Conservation (phyloP, 2,888 invertebrate species). For the Thereva nobilitata region DNA sequence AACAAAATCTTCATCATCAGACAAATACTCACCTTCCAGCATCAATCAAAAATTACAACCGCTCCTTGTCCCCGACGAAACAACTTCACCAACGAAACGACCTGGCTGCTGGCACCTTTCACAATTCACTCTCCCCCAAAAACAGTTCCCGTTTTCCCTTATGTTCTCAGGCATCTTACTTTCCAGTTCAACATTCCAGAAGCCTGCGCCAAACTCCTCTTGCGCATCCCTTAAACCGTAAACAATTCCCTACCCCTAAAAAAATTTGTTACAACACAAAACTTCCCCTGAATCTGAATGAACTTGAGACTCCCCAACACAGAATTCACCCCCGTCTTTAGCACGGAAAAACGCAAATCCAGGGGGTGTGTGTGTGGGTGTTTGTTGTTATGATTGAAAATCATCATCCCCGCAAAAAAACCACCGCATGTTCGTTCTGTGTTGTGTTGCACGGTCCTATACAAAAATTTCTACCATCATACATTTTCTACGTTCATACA, state of each 20-base stretch:
- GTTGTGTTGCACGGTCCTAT: slow-evolving; percentile 6
- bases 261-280: neutral
- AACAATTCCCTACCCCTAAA: neutral
- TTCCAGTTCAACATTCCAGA: slow-evolving; percentile 10
- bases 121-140: no score
- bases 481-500: slow-evolving; percentile 13
- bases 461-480: slow-evolving; percentile 23
- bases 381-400: slow-evolving; percentile 39
- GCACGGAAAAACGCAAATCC: slow-evolving; percentile 1
- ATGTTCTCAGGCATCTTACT: neutral
- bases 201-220: slow-evolving; percentile 36
- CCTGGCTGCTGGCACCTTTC: no score
- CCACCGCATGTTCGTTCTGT: slow-evolving; percentile 6
- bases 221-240: slow-evolving; percentile 27
- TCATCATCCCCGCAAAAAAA: neutral
- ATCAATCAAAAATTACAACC: no score
- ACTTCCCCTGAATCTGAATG: slow-evolving; percentile 2
- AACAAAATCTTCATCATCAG: no score
- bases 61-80: no score
- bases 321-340: slow-evolving; percentile 19
- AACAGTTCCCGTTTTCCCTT: no score
- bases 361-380: slow-evolving; percentile 25
- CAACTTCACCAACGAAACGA: no score
- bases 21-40: no score
- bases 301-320: slow-evolving; percentile 21